Evolutionary conservation across 2,797 vertebrate species (phyloP), one percentile per base, ranked within the genome.

Genomic region (Botia almorhae): DNA sequence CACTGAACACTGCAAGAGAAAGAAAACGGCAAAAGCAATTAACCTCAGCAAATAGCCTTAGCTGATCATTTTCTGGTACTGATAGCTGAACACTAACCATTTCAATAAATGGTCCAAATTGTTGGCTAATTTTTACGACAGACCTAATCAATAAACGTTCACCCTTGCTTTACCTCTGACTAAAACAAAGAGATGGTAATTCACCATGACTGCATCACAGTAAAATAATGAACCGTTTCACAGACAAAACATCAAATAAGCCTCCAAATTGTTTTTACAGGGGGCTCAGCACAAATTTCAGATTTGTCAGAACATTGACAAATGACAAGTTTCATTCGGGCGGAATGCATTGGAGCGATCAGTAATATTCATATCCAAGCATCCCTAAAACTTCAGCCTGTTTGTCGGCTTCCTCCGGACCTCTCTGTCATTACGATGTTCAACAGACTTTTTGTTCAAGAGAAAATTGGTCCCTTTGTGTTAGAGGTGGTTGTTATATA

Each of bases 361-460:
- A 56, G 14, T 79, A 33, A 26, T 7, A 39, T 63, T 64, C 21
- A 55, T 64, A 19, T 64, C 48, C 2, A 12, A 3, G 50, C 16
- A 26, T 67, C 50, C 63, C 19, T 33, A 36, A 61, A 71, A 79
- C 69, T 50, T 71, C 23, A n/a, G 53, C 10, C 51, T 68, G 33
- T 60, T 33, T 50, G 56, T 74, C 63, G 60, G 10, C 3, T 26
- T 69, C 89, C 89, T 89, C 65, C 13, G 55, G 87, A 85, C 82
- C 61, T 78, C 84, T 82, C 81, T 61, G 86, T 88, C 86, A 89
- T 88, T 91, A 88, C 86, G 89, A 89, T 83, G 76, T 88, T 91
- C 89, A 89, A 89, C 85, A 81, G 87, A 87, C 85, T n/a, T n/a
- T 17, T 65, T 39, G 29, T 65, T 65, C 29, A n/a, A n/a, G 33